Percentiles rank a stretch among this genome's conserved stretches.
Conservation (phyloP, 2,888 invertebrate species). For the Halictus quadricinctus region DNA sequence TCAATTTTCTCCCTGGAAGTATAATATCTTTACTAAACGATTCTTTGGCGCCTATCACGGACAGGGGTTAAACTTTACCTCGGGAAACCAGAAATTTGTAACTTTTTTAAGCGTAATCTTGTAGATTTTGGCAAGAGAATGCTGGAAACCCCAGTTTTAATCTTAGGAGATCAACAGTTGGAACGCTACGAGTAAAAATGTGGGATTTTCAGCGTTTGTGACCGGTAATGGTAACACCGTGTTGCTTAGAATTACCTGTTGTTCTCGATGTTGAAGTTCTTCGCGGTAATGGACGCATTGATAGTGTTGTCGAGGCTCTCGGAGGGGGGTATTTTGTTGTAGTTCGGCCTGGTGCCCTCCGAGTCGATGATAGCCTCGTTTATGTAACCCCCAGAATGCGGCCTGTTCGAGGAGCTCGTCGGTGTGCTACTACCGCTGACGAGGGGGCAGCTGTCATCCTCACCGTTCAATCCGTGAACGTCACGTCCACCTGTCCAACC, state of each 20-base stretch:
- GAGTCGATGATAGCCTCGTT: constrained; percentile 90
- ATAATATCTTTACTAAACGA: too few relatives aligned
- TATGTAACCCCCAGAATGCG: constrained; percentile 90
- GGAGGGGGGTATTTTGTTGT: constrained; percentile 77
- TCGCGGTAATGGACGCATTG: constrained; percentile 82
- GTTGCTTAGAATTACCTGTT: constrained; percentile 79
- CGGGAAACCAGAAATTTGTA: too few relatives aligned
- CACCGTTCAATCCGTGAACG: constrained; percentile 82
- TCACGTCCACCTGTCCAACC: constrained; percentile 85
- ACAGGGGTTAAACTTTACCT: too few relatives aligned
- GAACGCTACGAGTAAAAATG: too few relatives aligned
- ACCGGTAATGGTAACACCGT: too few relatives aligned
- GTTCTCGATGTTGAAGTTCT: constrained; percentile 86
- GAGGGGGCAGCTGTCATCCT: constrained; percentile 90
- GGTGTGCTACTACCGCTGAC: constrained; percentile 88
- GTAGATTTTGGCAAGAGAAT: too few relatives aligned
- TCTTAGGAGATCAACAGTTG: too few relatives aligned
- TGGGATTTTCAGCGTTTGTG: too few relatives aligned
- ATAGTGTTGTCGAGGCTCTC: constrained; percentile 80
- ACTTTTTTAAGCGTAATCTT: too few relatives aligned
- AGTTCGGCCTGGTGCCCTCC: constrained; percentile 80
- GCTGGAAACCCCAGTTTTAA: too few relatives aligned
- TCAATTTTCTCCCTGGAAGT: too few relatives aligned
- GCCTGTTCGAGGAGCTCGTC: constrained; percentile 86
- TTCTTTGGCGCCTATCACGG: too few relatives aligned